Percentiles rank a stretch among this genome's conserved stretches.
Evolutionary conservation across 2,113 vertebrate genomes (phyloP).

Genomic region (sheep (Ovis aries)): DNA sequence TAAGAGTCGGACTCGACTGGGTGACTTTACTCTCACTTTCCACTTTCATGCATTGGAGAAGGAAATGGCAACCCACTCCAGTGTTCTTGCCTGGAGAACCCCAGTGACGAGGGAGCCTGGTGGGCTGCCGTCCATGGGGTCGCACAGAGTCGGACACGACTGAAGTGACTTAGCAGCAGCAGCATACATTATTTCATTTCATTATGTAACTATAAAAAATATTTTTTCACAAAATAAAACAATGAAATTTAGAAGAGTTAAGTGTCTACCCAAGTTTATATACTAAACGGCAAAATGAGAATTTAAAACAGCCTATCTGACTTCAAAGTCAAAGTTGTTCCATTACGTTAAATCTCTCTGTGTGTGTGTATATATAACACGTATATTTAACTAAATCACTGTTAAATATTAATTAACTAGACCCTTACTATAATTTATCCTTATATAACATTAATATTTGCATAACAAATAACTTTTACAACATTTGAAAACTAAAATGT

Average conservation of each 20-base stretch:
- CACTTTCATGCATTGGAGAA: no score
- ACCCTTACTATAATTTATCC: neutral
- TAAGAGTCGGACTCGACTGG: no score
- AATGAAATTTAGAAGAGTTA: neutral
- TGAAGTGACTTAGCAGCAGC: no score
- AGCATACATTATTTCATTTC: neutral
- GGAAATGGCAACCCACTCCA: no score
- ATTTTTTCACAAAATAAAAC: neutral
- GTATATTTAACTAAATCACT: neutral
- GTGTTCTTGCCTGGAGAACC: no score
- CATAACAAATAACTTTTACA: neutral
- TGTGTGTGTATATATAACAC: rapidly evolving
- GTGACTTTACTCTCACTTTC: no score
- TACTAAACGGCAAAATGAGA: neutral
- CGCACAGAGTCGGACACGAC: no score
- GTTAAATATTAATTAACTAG: neutral
- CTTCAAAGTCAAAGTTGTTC: neutral
- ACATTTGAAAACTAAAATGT: neutral
- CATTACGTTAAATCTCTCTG: neutral
- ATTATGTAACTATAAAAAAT: neutral
- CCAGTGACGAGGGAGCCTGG: no score
- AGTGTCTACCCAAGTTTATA: neutral
- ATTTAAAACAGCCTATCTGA: neutral
- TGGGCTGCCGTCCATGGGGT: no score
- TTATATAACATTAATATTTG: neutral